These are phyloP conservation scores for Acleris laterana DNA, from an alignment of 2,888 invertebrate genomes.

Conservation along the genomic window DNA sequence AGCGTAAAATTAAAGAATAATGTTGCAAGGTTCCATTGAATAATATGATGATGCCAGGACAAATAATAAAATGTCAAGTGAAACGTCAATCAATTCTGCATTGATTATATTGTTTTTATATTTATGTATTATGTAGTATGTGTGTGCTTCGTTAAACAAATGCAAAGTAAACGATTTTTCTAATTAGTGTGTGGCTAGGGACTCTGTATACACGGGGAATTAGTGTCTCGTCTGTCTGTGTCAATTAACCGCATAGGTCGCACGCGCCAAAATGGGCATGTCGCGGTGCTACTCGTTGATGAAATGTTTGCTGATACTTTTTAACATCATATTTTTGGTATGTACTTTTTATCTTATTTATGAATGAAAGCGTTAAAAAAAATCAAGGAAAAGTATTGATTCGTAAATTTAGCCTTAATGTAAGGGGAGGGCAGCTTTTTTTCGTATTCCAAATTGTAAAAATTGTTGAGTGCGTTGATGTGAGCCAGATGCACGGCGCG, in stretches of 20 bases:
- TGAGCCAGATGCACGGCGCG: constrained; percentile 12
- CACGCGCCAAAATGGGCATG: constrained; percentile 83
- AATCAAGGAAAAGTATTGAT: not conserved
- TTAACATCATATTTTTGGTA: constrained; percentile 90
- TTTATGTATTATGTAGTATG: not conserved
- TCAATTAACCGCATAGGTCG: constrained; percentile 12
- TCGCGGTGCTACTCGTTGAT: constrained; percentile 88
- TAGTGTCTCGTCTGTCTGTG: constrained; percentile 7
- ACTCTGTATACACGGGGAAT: not conserved
- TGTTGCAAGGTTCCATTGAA: not conserved
- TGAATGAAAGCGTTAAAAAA: constrained; percentile 18
- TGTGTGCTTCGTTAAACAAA: constrained; percentile 27
- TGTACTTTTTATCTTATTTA: constrained; percentile 57
- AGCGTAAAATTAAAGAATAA: no score
- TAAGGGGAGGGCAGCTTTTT: not conserved
- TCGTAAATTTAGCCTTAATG: not conserved
- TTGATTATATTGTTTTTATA: constrained; percentile 11
- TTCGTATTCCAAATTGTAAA: not conserved
- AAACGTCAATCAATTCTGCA: constrained; percentile 22
- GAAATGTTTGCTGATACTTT: constrained; percentile 88
- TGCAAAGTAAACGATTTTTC: constrained; percentile 10
- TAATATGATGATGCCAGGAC: constrained; percentile 9
- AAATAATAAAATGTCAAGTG: constrained; percentile 23
- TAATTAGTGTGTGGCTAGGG: constrained; percentile 21
- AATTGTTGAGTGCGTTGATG: constrained; percentile 5